These are phyloP conservation scores for Tortrix viridana DNA, from an alignment of 2,888 invertebrate species.

Conservation along the genomic window DNA sequence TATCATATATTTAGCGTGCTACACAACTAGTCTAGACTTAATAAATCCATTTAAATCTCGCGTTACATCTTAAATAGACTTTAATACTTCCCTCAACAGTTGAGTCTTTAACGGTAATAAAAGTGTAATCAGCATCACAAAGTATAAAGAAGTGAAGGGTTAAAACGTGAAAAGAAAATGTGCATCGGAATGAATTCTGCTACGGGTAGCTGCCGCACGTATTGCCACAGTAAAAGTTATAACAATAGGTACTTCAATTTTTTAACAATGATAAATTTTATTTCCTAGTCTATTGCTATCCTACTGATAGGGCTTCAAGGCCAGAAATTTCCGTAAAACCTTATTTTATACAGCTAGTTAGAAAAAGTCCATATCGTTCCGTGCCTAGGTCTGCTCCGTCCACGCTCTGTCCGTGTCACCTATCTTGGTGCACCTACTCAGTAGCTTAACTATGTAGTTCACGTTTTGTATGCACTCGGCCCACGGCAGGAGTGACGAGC, in stretches of 20 bases:
- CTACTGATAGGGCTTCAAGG: too few relatives aligned
- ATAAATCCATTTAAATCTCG: conserved; percentile 17
- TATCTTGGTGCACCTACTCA: too few relatives aligned
- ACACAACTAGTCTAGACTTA: neutral
- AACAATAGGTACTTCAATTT: conserved; percentile 3
- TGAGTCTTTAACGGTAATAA: conserved; percentile 24
- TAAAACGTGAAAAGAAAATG: conserved; percentile 43
- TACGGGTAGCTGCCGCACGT: conserved; percentile 34
- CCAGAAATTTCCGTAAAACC: too few relatives aligned
- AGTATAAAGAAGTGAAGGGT: conserved; percentile 40
- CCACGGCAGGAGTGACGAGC: too few relatives aligned
- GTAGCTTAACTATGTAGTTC: too few relatives aligned
- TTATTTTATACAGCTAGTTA: too few relatives aligned
- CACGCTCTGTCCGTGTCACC: too few relatives aligned
- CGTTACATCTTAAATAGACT: conserved; percentile 4
- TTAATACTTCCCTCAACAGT: conserved; percentile 9
- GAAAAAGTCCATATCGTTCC: too few relatives aligned
- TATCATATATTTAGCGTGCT: neutral
- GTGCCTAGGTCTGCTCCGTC: too few relatives aligned
- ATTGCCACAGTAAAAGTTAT: conserved; percentile 19
- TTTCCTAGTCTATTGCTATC: too few relatives aligned
- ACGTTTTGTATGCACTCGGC: too few relatives aligned
- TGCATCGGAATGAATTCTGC: conserved; percentile 43
- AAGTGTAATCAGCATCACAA: conserved; percentile 42
- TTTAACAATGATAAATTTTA: neutral